Conservation (phyloP, 2,113 vertebrate genomes). For the Charina bottae region DNA sequence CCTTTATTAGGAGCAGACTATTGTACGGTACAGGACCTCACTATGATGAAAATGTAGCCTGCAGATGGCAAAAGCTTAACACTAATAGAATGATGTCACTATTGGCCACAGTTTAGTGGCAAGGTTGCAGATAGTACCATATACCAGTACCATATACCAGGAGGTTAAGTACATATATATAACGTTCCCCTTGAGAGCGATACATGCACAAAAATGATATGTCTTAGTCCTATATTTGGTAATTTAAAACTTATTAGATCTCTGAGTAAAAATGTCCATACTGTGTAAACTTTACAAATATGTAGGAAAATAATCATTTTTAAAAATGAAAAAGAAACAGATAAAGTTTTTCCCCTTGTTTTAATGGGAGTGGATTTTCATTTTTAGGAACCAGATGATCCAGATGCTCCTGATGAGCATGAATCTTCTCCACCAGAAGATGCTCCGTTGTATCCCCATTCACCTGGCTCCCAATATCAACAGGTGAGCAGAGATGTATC, state of each 20-base stretch:
- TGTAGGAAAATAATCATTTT: neutral
- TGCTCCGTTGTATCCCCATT: slow-evolving; percentile 94
- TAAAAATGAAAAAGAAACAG: neutral
- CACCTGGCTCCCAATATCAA: slow-evolving; percentile 95
- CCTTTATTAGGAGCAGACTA: neutral
- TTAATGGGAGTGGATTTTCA: slow-evolving; percentile 34
- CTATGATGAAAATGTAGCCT: neutral
- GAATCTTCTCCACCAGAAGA: slow-evolving; percentile 98
- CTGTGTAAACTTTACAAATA: neutral
- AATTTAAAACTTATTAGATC: neutral
- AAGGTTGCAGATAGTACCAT: neutral
- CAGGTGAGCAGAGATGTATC: slow-evolving; percentile 79
- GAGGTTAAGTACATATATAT: neutral
- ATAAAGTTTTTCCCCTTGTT: neutral
- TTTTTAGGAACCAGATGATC: slow-evolving; percentile 94
- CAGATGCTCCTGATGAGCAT: slow-evolving; percentile 96
- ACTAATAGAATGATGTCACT: neutral
- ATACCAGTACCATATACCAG: neutral
- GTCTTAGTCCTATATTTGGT: neutral
- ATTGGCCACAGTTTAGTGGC: neutral
- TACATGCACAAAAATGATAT: neutral
- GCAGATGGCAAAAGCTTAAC: neutral
- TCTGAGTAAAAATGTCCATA: neutral
- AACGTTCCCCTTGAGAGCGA: neutral
- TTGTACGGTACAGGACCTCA: neutral